Conservation (phyloP, 37 sponge, comb jelly and placozoan genomes). For the Theonella swinhoei region DNA sequence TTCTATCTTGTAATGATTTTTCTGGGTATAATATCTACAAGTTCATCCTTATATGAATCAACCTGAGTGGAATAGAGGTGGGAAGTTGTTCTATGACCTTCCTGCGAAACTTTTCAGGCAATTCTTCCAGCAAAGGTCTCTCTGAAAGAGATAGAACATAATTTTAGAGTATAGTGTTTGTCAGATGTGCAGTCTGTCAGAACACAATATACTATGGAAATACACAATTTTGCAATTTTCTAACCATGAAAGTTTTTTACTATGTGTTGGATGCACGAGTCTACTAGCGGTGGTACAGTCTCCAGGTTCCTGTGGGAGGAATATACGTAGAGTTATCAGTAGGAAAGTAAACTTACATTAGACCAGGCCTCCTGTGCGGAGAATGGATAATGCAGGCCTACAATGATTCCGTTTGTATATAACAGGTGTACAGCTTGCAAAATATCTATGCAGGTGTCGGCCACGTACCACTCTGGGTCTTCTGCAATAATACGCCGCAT, state of each 20-base stretch:
- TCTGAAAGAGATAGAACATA: conserved; percentile 28
- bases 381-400: neutral
- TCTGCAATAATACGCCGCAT: conserved; percentile 95
- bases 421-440: neutral
- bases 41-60: too few relatives aligned
- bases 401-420: neutral
- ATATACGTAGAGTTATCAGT: neutral
- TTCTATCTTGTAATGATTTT: too few relatives aligned
- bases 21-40: too few relatives aligned
- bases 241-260: conserved; percentile 78
- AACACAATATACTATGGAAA: neutral
- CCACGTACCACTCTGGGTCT: conserved; percentile 92
- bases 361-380: neutral
- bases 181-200: conserved; percentile 1
- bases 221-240: neutral
- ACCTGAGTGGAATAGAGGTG: conserved; percentile 76
- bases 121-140: conserved; percentile 81
- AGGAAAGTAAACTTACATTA: neutral
- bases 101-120: conserved; percentile 67
- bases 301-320: conserved; percentile 82
- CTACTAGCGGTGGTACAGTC: conserved; percentile 85
- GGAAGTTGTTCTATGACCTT: conserved; percentile 75
- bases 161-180: neutral
- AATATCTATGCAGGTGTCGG: neutral
- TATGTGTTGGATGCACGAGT: conserved; percentile 84